phyloP scores from a whole-genome alignment of 2,888 invertebrate genomes.

The Autographa gamma region DNA sequence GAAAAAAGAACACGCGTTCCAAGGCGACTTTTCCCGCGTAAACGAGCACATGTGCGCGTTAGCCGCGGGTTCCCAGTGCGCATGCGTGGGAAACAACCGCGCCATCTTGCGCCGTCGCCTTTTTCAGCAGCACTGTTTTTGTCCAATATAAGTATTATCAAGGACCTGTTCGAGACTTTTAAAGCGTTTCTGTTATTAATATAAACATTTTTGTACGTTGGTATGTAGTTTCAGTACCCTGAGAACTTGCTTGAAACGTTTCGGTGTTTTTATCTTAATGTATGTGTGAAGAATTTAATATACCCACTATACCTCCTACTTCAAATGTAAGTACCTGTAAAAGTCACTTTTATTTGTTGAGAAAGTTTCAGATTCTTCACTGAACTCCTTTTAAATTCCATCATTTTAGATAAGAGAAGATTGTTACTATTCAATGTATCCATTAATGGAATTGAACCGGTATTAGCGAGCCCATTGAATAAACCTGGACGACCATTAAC shows the following conservation, averaged over 20 bases:
- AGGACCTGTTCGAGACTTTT: constrained; percentile 32
- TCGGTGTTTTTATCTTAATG: too few relatives aligned
- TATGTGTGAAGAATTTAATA: too few relatives aligned
- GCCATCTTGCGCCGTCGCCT: constrained; percentile 74
- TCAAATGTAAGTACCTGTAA: too few relatives aligned
- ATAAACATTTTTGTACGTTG: background rate
- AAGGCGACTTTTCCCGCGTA: constrained; percentile 77
- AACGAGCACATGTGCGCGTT: constrained; percentile 78
- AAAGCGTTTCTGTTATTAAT: constrained; percentile 11
- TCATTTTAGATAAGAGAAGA: background rate
- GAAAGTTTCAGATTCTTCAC: too few relatives aligned
- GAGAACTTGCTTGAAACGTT: background rate
- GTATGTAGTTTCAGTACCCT: constrained; percentile 4
- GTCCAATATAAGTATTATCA: constrained; percentile 68
- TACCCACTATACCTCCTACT: too few relatives aligned
- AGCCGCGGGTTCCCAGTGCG: constrained; percentile 76
- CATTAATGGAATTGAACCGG: background rate
- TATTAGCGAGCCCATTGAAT: background rate
- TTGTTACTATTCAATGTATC: background rate
- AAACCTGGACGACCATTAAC: constrained; percentile 1
- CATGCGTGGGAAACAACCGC: constrained; percentile 81
- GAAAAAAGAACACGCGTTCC: constrained; percentile 64
- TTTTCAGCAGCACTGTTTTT: constrained; percentile 70
- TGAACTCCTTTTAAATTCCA: background rate
- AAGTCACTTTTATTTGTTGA: too few relatives aligned